Evolutionary conservation across 2,888 invertebrate genomes (phyloP).

Genomic region (Apeira syringaria): DNA sequence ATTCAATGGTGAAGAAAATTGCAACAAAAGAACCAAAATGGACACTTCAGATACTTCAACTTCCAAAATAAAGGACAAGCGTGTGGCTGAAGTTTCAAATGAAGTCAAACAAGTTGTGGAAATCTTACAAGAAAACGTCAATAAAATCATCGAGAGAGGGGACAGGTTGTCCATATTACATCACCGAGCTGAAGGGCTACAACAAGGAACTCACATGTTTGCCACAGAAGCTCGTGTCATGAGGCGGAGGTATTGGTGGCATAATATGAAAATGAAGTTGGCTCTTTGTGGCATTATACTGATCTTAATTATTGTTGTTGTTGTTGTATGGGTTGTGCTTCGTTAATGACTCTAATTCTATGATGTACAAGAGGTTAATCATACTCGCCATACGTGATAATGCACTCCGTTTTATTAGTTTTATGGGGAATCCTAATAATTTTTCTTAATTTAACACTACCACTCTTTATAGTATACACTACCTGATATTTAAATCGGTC

Average conservation of each 20-base stretch:
- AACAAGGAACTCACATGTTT: not conserved
- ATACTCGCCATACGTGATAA: no score
- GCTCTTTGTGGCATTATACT: not conserved
- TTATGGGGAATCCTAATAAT: no score
- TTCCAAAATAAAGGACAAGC: not conserved
- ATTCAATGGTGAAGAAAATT: no score
- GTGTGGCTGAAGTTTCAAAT: not conserved
- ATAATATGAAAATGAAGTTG: constrained; percentile 1
- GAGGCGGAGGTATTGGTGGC: constrained; percentile 5
- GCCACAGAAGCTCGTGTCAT: not conserved
- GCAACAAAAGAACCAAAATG: not conserved
- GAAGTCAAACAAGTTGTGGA: constrained; percentile 7
- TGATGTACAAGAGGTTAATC: no score
- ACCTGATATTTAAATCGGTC: no score
- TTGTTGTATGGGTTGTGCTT: not conserved
- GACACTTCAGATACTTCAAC: not conserved
- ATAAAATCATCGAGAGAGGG: not conserved
- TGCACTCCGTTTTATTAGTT: no score
- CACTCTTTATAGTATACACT: no score
- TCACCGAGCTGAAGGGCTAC: not conserved
- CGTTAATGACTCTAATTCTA: no score
- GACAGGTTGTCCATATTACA: not conserved
- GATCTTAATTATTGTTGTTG: not conserved
- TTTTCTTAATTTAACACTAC: no score
- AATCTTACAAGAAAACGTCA: constrained; percentile 1